Base-by-base conservation (phyloP, 2,888 invertebrate species). In the Ormyrus labotus region DNA sequence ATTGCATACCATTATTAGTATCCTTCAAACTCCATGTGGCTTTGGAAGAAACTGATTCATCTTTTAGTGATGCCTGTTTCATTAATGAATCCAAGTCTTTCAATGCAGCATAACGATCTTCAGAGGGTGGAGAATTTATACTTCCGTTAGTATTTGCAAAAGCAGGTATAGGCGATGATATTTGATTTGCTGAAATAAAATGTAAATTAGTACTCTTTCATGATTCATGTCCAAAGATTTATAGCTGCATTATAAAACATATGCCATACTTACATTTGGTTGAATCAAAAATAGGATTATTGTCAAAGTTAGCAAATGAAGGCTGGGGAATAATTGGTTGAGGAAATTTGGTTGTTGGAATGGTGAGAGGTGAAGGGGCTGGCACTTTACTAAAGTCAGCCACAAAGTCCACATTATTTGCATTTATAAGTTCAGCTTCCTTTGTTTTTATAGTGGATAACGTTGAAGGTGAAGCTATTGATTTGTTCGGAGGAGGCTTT, bases 51-150 rank as follows among this genome's bases (percentile, higher is more conserved):
- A 85, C 75, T 50, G 85, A 84, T 79, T 90, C 89, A 67, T 90
- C 89, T 77, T 89, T 90, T 13, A 90, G 83, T 75, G 89, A 89
- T 13, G 88, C 87, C 81, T 90, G 90, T 80, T 93, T 93, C 92
- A 94, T 93, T 82, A 93, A 88, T 68, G 92, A 93, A 88, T 98
- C 98, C 87, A 99, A 93, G 92, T 98, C 98, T 91, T 98, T 97
- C 81, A 99, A 93, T 71, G 98, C 98, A 84, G 98, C 98, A 92
- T 99, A 99, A 85, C 97, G 95, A 92, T 99, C 98, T 92, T 96
- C 96, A 88, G 94, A 89, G 34, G 92, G 91, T 60, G 90, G 89
- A 68, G 61, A 58, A 76, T 72, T 72, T 64, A 55, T 63, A 45
- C 86, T 84, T 70, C 88, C 88, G 81, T 90, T 89, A 64, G 86